These are phyloP conservation scores for Atlantisia rogersi DNA, from an alignment of 2,113 vertebrate species.

Conservation along the genomic window DNA sequence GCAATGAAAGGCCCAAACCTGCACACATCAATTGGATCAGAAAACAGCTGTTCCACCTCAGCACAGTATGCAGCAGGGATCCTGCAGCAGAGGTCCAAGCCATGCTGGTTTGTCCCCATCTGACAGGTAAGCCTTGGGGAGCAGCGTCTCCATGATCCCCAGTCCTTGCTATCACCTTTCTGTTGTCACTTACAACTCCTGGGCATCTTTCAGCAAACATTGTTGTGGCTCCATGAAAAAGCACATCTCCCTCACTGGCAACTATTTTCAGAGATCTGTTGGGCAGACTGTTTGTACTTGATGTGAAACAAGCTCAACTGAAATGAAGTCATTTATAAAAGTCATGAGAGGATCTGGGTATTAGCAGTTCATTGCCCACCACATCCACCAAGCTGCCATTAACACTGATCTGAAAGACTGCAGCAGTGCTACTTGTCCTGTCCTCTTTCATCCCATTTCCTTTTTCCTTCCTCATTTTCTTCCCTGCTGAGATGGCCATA, in stretches of 20 bases:
- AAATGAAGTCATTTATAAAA: conserved; percentile 4
- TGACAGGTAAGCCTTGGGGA: not conserved
- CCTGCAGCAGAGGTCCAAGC: not conserved
- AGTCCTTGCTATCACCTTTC: not conserved
- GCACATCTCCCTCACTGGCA: accelerated
- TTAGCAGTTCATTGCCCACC: not conserved
- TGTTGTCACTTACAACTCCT: not conserved
- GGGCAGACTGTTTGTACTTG: not conserved
- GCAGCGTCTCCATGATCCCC: not conserved
- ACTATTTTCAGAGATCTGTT: not conserved
- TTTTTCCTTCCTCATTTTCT: conserved; percentile 23
- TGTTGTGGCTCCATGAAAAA: not conserved
- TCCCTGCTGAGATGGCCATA: not conserved
- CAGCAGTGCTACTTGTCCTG: not conserved
- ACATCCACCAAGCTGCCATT: not conserved
- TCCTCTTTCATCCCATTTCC: not conserved
- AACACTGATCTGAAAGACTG: not conserved
- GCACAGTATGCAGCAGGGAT: not conserved
- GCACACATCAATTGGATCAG: too few relatives aligned
- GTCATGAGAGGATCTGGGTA: not conserved
- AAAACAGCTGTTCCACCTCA: not conserved
- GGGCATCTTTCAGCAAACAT: not conserved
- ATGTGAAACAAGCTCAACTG: not conserved
- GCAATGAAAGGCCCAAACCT: too few relatives aligned
- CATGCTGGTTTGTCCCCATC: not conserved